A percentile compares a stretch with the other conserved stretches of the same genome.
phyloP scores from a whole-genome alignment of 2,888 invertebrate genomes.

The Stramonita haemastoma region DNA sequence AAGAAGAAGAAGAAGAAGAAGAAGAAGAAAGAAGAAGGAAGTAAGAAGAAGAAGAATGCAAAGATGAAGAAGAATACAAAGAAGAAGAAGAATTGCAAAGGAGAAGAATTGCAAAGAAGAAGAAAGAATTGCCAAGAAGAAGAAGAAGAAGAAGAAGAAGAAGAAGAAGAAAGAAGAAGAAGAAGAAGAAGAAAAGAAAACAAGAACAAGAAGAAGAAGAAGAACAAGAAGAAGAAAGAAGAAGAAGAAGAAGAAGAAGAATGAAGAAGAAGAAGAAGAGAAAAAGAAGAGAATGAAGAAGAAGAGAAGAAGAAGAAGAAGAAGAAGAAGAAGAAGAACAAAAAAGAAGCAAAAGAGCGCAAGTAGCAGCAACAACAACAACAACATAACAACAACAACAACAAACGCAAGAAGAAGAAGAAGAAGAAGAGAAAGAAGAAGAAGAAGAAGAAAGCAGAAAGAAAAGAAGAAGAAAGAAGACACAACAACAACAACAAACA shows the following conservation, averaged over 20 bases:
- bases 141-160: not conserved
- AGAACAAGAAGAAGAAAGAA: not conserved
- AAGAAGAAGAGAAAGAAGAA: not conserved
- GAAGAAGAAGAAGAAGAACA: not conserved
- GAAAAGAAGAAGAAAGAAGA: too few species aligned
- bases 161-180: not conserved
- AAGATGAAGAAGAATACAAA: too few species aligned
- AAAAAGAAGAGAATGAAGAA: not conserved
- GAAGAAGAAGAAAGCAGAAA: not conserved
- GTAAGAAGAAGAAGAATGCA: too few species aligned
- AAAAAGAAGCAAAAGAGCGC: not conserved
- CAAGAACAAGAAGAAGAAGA: not conserved
- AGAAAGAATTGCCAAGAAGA: too few species aligned
- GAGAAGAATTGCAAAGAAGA: too few species aligned
- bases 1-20: too few species aligned
- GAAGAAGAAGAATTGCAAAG: too few species aligned
- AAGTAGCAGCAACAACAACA: not conserved
- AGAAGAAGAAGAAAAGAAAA: not conserved
- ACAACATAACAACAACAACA: not conserved
- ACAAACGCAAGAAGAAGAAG: not conserved
- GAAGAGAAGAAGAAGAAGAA: not conserved
- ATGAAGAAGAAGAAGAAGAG: not conserved
- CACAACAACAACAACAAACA: too few species aligned
- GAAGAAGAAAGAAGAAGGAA: not conserved
- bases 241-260: not conserved